Conservation (phyloP, 2,113 vertebrate genomes). For the Plectropomus leopardus region DNA sequence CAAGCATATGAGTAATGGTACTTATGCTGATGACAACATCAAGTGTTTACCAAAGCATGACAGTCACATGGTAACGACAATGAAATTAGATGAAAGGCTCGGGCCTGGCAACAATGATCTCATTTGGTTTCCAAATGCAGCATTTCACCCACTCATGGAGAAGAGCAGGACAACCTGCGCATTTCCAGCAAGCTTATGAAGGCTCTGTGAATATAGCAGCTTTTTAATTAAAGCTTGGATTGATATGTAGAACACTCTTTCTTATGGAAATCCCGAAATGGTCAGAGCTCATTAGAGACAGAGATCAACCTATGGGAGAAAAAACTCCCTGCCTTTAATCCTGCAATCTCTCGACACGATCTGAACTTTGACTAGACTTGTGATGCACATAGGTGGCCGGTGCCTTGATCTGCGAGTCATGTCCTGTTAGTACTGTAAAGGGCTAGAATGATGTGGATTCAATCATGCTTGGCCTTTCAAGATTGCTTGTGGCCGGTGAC, state of each 20-base stretch:
- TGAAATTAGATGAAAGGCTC: conserved; percentile 80
- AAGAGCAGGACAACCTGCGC: conserved; percentile 68
- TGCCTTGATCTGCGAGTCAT: conserved; percentile 45
- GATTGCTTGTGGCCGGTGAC: conserved; percentile 43
- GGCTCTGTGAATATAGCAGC: conserved; percentile 84
- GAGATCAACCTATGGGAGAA: conserved; percentile 51
- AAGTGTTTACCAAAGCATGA: conserved; percentile 82
- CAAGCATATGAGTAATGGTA: conserved; percentile 79
- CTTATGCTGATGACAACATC: conserved; percentile 79
- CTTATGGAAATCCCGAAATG: conserved; percentile 84
- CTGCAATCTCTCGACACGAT: neutral
- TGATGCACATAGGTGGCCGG: conserved; percentile 39
- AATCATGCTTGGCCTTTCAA: conserved; percentile 71
- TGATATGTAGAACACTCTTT: conserved; percentile 88
- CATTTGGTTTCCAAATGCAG: conserved; percentile 87
- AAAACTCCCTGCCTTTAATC: conserved; percentile 14
- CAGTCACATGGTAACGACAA: conserved; percentile 78
- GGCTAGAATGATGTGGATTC: conserved; percentile 32
- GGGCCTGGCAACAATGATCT: conserved; percentile 76
- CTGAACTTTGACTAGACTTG: conserved; percentile 22
- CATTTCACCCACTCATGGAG: conserved; percentile 73
- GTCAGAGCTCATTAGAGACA: conserved; percentile 47
- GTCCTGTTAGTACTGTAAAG: conserved; percentile 55
- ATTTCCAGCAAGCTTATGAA: conserved; percentile 74
- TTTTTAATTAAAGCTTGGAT: conserved; percentile 88